phyloP scores from a whole-genome alignment of 2,797 vertebrate genomes.

The Pipistrellus nathusii region DNA sequence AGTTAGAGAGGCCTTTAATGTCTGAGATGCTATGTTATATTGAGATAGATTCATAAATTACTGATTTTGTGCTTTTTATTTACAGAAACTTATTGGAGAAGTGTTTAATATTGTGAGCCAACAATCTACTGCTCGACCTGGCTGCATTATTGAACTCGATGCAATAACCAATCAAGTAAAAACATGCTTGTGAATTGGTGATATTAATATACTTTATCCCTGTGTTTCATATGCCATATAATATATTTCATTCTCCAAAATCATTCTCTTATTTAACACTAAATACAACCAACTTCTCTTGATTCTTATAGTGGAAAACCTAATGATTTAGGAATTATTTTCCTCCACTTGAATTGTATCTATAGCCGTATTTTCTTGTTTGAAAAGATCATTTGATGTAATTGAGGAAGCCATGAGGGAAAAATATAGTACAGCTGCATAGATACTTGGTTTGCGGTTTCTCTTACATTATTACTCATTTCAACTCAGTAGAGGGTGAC shows the following conservation, averaged over 20 bases:
- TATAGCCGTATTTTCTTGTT: not conserved
- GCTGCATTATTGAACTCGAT: conserved; percentile 98
- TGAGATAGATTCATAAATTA: conserved; percentile 18
- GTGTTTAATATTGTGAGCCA: conserved; percentile 99
- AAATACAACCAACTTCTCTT: conserved; percentile 21
- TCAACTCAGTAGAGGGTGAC: not conserved
- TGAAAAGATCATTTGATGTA: conserved; percentile 52
- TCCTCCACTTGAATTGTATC: not conserved
- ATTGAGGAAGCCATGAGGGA: not conserved
- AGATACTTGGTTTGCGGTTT: not conserved
- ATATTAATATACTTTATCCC: conserved; percentile 13
- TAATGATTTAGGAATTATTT: conserved; percentile 20
- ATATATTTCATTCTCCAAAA: conserved; percentile 18
- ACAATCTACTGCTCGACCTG: conserved; percentile 98
- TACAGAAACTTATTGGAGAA: conserved; percentile 98
- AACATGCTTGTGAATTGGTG: conserved; percentile 58
- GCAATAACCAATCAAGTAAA: conserved; percentile 97
- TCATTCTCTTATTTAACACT: conserved; percentile 56
- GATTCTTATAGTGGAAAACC: not conserved
- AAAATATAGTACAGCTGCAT: not conserved
- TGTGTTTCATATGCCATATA: not conserved
- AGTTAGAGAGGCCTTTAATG: conserved; percentile 6
- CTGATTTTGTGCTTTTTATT: conserved; percentile 79
- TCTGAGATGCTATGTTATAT: not conserved
- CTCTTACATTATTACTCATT: not conserved